A percentile compares a stretch with the other conserved stretches of the same genome.
These are phyloP conservation scores for Prorops nasuta DNA, from an alignment of 1,140 invertebrate genomes.

Conservation along the genomic window DNA sequence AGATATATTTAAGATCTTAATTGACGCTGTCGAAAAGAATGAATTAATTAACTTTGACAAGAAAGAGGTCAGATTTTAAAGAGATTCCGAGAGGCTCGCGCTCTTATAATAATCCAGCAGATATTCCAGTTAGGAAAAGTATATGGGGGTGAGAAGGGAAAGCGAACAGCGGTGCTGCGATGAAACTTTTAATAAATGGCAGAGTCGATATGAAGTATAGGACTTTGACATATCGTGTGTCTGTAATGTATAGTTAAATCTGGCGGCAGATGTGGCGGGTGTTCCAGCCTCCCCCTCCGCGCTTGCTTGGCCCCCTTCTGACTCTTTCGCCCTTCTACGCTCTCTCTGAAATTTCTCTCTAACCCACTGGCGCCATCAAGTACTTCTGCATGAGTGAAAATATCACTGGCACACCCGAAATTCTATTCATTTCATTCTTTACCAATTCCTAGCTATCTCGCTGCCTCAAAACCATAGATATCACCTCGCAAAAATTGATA, in stretches of 20 bases:
- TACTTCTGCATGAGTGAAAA: conserved; percentile 19
- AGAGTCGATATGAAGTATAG: conserved; percentile 59
- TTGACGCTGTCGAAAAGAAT: too few species aligned
- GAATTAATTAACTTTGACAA: too few species aligned
- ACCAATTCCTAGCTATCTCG: conserved; percentile 2
- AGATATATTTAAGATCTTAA: too few species aligned
- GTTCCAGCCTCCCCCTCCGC: conserved; percentile 31
- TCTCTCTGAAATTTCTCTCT: conserved; percentile 20
- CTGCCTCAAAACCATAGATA: too few species aligned
- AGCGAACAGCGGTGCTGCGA: conserved; percentile 38
- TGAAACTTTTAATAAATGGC: conserved; percentile 61
- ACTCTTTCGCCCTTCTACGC: conserved; percentile 16
- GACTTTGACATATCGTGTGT: conserved; percentile 60
- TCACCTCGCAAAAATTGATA: too few species aligned
- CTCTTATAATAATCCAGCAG: too few species aligned
- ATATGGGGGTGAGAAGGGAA: conserved; percentile 29
- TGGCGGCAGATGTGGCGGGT: conserved; percentile 55
- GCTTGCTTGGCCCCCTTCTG: conserved; percentile 6
- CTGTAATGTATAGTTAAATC: conserved; percentile 60
- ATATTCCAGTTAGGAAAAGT: too few species aligned
- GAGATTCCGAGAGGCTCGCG: too few species aligned
- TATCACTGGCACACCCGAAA: too few species aligned
- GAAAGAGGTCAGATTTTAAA: too few species aligned
- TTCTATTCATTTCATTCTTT: conserved; percentile 7
- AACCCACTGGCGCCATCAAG: conserved; percentile 29